Evolutionary conservation across 2,797 vertebrate genomes (phyloP), one percentile per base, ranked within the genome.

Genomic region (Champsocephalus esox): DNA sequence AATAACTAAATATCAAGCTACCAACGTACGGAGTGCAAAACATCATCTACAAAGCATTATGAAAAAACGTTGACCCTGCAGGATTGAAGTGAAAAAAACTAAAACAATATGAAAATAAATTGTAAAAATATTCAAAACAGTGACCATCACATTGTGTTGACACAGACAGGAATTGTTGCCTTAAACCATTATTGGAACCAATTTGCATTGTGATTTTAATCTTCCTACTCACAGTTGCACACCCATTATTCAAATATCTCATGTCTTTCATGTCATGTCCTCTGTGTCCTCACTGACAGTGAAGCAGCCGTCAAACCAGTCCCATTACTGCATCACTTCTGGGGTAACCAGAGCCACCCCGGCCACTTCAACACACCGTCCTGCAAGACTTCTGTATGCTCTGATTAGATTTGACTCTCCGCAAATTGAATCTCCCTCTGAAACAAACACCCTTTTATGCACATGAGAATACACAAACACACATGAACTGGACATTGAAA

Each of bases 381-480:
- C 89, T 86, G 81, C 21, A 87, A 84, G 87, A 92, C 85, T 86
- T 88, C 66, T 79, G 75, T 70, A 81, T 77, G 75, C 82, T 85
- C 81, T 92, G 88, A 94, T 94, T 93, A 80, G 83, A 93, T 94
- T 94, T 88, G 74, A 77, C 73, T 89, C 84, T 51, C 28, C 28
- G 82, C 88, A 91, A 92, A 94, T 93, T 91, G 86, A 90, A 93
- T 90, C 91, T 87, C 82, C 59, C 67, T 75, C 46, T 76, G 91
- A 92, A 91, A 91, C 91, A 93, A 93, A 92, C 89, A 90, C 88
- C 91, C 77, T 81, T 81, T 91, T 80, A 88, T 83, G 79, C 71
- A 70, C 82, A 76, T 44, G 14, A 74, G 61, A 63, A 64, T 58
- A 57, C 75, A 81, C 54, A 81, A 75, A 87, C 87, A 84, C 66